Percentiles rank a stretch among this genome's conserved stretches.
Evolutionary conservation across 2,113 vertebrate species (phyloP).

Genomic region (Plectropomus leopardus): DNA sequence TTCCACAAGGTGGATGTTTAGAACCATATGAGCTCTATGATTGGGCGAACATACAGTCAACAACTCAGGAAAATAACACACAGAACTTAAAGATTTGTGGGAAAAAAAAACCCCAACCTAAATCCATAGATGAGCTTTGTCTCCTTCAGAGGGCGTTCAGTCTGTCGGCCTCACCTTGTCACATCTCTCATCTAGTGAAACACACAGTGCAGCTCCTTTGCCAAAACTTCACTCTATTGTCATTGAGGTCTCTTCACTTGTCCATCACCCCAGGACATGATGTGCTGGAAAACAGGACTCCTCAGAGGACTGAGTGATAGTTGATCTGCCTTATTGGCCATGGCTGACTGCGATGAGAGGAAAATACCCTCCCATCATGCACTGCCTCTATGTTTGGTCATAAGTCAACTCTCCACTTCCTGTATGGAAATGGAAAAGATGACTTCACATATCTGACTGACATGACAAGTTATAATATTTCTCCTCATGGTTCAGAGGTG

Average conservation of each 20-base stretch:
- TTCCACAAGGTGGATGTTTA: background rate
- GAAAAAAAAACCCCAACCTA: background rate
- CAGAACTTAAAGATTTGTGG: background rate
- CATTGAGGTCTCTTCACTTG: constrained; percentile 18
- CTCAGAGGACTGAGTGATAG: constrained; percentile 21
- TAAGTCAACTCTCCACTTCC: constrained; percentile 73
- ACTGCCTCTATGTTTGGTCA: constrained; percentile 54
- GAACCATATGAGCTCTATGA: background rate
- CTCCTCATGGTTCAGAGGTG: constrained; percentile 10
- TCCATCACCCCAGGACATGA: constrained; percentile 41
- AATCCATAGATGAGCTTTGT: background rate
- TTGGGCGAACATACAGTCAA: background rate
- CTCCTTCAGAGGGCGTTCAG: background rate
- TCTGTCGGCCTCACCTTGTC: background rate
- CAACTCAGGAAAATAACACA: background rate
- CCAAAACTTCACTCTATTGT: constrained; percentile 15
- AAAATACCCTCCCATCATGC: constrained; percentile 38
- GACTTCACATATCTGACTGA: constrained; percentile 57
- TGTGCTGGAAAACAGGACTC: constrained; percentile 52
- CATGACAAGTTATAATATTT: constrained; percentile 48
- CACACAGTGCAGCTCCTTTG: background rate
- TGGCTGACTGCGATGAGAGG: constrained; percentile 24
- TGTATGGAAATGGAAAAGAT: constrained; percentile 77
- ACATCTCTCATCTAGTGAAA: background rate
- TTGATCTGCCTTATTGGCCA: constrained; percentile 9